Base-by-base conservation (phyloP, 2,888 invertebrate species). In the Ornithoptera priamus region DNA sequence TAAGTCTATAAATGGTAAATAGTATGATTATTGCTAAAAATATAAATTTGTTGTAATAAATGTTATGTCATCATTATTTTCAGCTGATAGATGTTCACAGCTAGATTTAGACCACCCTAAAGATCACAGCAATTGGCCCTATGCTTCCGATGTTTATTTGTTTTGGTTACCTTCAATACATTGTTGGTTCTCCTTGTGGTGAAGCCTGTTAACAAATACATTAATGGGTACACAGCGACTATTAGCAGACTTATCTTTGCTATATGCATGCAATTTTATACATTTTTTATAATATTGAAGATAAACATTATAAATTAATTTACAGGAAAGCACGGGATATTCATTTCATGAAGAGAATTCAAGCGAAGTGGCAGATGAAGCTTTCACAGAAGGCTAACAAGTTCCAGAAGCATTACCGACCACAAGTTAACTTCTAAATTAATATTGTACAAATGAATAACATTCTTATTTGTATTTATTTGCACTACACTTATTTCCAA, bases 371-470 rank as follows among this genome's bases (percentile, higher is more conserved):
- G 93, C 93, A 93, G 74, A 95, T 96, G 88, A 95, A 96, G 82
- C 85, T 97, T 63, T 96, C 96, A n/a, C 85, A 96, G 63, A 96
- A 95, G 82, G 95, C 94, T 5, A 98, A 98, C 84, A 97, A 97
- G 86, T 91, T 97, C 74, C 97, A 97, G 85, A 94, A 93, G 75
- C 96, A 97, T 91, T 97, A 95, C 87, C 94, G 97, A 76, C 93
- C 93, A 69, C 97, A 97, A 94, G 95, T 97, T 72, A 95, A 96
- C 80, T 97, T 95, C 85, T 97, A 95, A 88, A 81, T 50, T 15
- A 69, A 56, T 50, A 4, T 53, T 7, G 8, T 53, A n/a, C 53
- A 53, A 15, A 53, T n/a, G 5, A 53, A 53, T n/a, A 53, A 53
- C 12, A 53, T 53, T n/a, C 6, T 53, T 53, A 53, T 53, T 18